These are phyloP conservation scores for Tautogolabrus adspersus DNA, from an alignment of 2,113 vertebrate genomes.

Conservation along the genomic window DNA sequence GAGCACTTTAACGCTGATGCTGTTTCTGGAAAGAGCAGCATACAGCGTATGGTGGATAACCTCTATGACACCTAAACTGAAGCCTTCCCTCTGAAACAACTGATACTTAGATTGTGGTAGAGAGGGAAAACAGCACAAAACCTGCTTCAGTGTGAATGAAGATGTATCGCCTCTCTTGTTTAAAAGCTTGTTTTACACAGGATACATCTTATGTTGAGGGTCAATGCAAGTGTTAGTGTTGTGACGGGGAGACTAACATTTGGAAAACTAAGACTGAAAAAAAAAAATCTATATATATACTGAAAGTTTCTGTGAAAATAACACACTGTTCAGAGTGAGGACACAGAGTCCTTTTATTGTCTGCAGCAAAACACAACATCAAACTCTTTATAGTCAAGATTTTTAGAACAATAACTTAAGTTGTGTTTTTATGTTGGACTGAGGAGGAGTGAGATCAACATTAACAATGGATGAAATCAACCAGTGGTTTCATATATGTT, in stretches of 20 bases:
- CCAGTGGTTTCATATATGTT: too few species aligned
- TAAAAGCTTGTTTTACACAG: constrained; percentile 2
- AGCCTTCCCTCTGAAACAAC: not conserved
- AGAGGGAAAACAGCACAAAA: not conserved
- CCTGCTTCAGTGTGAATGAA: not conserved
- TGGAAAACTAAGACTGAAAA: not conserved
- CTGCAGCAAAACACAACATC: not conserved
- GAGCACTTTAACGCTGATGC: not conserved
- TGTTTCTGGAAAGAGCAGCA: constrained; percentile 2
- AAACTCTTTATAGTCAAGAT: not conserved
- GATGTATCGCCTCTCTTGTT: constrained; percentile 8
- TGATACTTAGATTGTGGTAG: not conserved
- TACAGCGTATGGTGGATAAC: constrained; percentile 20
- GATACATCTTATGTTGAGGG: not conserved
- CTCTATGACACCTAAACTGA: constrained; percentile 14
- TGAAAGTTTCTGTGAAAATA: too few species aligned
- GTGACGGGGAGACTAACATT: not conserved
- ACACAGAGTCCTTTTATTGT: not conserved
- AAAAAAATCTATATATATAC: too few species aligned
- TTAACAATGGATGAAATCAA: not conserved
- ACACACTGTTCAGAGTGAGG: not conserved
- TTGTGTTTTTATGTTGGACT: not conserved
- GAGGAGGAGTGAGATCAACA: not conserved
- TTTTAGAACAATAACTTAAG: not conserved
- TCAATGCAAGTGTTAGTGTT: constrained; percentile 29